Evolutionary conservation across 2,888 invertebrate genomes (phyloP).

Genomic region (Biston betularia): DNA sequence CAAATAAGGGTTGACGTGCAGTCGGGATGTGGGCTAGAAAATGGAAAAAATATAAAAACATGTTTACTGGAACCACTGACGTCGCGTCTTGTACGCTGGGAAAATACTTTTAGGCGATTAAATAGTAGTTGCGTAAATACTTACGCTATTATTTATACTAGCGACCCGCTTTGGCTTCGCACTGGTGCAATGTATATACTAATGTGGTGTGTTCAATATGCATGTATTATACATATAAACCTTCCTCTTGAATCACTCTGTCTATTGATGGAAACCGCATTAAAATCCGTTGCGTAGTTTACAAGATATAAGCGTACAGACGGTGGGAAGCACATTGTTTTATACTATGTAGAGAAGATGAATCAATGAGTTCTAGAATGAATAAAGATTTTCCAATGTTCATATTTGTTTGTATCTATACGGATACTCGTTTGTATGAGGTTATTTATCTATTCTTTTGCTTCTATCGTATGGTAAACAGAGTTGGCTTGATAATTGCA

Average conservation of each 20-base stretch:
- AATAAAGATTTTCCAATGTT: no score
- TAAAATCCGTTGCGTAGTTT: no score
- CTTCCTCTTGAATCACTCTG: no score
- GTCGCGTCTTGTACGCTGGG: slow-evolving; percentile 5
- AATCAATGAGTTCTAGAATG: background rate
- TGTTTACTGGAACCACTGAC: slow-evolving; percentile 25
- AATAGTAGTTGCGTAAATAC: background rate
- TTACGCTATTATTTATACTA: background rate
- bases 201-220: no score
- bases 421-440: background rate
- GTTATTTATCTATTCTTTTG: background rate
- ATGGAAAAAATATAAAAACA: slow-evolving; percentile 42
- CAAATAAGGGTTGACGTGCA: slow-evolving; percentile 44
- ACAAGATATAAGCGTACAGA: no score
- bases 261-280: no score
- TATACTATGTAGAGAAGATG: no score
- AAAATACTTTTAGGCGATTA: background rate
- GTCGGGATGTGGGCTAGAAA: slow-evolving; percentile 39
- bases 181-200: no score
- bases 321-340: no score
- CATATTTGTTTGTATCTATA: background rate
- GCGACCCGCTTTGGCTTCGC: no score
- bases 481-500: background rate
- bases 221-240: no score
- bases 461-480: background rate